Conservation (phyloP, 2,888 invertebrate species). For the Lasioglossum lativentre region DNA sequence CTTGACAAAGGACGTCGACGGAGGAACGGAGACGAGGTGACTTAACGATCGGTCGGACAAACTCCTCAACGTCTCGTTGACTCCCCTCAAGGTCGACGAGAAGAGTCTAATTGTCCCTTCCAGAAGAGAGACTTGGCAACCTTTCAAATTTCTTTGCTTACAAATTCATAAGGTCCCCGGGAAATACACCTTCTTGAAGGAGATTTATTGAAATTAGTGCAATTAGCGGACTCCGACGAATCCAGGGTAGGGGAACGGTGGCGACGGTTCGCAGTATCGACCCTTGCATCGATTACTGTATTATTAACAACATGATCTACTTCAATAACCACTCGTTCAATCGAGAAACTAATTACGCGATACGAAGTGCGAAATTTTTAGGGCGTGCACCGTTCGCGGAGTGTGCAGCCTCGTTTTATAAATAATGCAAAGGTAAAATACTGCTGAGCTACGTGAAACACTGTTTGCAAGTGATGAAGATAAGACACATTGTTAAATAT, state of each 20-base stretch:
- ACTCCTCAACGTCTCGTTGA: constrained; percentile 68
- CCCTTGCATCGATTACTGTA: constrained; percentile 27
- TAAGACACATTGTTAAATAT: not conserved
- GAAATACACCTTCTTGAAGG: constrained; percentile 47
- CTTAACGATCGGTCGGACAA: constrained; percentile 69
- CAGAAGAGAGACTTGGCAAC: constrained; percentile 58
- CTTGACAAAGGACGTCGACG: constrained; percentile 39
- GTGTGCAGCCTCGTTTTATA: not conserved
- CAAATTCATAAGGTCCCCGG: constrained; percentile 65
- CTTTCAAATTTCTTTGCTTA: constrained; percentile 69
- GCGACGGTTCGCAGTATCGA: constrained; percentile 34
- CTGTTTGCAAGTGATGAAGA: not conserved
- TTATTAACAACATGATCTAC: not conserved
- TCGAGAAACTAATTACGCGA: constrained; percentile 6
- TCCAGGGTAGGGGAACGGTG: constrained; percentile 3
- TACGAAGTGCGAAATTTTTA: not conserved
- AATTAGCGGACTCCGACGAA: constrained; percentile 55
- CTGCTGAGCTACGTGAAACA: not conserved
- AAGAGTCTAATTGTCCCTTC: constrained; percentile 71
- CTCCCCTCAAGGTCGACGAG: constrained; percentile 67
- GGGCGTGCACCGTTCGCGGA: not conserved
- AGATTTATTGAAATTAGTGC: constrained; percentile 60
- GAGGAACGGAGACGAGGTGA: constrained; percentile 51
- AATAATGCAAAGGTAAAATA: not conserved
- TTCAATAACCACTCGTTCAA: not conserved